phyloP scores from a whole-genome alignment of 1,140 invertebrate genomes.

The Drosophila varians region DNA sequence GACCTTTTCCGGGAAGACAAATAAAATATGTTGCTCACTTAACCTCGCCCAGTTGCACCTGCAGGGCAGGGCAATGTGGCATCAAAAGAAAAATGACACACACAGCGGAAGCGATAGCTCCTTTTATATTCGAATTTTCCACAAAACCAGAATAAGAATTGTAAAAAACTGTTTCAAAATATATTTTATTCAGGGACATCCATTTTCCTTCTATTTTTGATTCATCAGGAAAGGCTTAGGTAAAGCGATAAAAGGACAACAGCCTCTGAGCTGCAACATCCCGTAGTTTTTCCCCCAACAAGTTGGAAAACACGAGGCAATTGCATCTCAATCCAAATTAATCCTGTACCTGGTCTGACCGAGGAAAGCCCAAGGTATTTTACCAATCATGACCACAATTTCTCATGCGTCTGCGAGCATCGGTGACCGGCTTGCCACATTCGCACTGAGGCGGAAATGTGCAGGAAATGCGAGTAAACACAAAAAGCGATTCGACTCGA shows the following conservation, averaged over 20 bases:
- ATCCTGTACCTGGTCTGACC: conserved; percentile 9
- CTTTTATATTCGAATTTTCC: background rate
- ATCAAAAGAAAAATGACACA: conserved; percentile 5
- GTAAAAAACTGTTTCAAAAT: no score
- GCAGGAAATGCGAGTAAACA: conserved; percentile 52
- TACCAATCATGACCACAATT: conserved; percentile 59
- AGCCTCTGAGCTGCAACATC: background rate
- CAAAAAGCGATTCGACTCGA: conserved; percentile 43
- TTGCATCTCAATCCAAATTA: conserved; percentile 21
- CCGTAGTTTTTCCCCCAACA: background rate
- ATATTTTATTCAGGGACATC: no score
- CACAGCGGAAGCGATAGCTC: conserved; percentile 6
- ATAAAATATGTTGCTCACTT: conserved; percentile 67
- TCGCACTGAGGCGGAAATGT: conserved; percentile 60
- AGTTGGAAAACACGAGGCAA: conserved; percentile 1
- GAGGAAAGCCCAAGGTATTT: conserved; percentile 25
- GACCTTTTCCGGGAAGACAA: conserved; percentile 51
- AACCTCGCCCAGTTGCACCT: conserved; percentile 48
- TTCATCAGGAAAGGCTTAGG: background rate
- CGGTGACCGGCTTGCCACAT: conserved; percentile 38
- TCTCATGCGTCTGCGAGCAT: conserved; percentile 25
- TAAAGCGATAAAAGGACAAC: background rate
- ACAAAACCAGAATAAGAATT: no score
- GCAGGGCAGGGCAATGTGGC: conserved; percentile 3
- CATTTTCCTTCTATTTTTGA: no score